Evolutionary conservation across 2,113 vertebrate genomes (phyloP).

Genomic region (Montifringilla adamsi): DNA sequence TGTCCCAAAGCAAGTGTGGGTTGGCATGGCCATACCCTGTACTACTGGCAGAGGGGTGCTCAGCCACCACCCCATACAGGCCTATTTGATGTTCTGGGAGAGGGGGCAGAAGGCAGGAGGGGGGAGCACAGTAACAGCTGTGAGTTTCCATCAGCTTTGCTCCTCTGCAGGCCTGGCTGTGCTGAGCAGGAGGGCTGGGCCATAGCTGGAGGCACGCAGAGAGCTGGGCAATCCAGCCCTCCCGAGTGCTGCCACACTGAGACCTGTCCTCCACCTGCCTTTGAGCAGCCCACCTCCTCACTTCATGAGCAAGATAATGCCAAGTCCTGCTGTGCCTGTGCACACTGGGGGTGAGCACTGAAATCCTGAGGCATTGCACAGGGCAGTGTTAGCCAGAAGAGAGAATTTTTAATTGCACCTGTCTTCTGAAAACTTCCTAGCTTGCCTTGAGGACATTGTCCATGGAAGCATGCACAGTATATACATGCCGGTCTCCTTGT

Average conservation of each 20-base stretch:
- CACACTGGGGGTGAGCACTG: neutral
- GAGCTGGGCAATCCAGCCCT: neutral
- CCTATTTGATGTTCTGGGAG: rapidly evolving
- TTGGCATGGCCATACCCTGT: neutral
- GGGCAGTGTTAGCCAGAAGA: neutral
- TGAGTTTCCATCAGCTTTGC: neutral
- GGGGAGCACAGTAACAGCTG: neutral
- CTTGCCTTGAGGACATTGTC: neutral
- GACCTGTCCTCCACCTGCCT: neutral
- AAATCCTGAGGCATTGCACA: neutral
- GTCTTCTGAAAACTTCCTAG: neutral
- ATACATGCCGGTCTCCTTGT: neutral
- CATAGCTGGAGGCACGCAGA: neutral
- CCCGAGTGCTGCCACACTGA: neutral
- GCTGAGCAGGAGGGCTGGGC: neutral
- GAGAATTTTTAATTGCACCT: neutral
- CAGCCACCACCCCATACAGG: neutral
- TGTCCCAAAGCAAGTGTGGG: neutral
- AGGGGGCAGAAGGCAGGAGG: neutral
- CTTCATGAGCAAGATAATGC: neutral
- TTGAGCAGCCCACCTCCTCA: neutral
- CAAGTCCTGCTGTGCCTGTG: neutral
- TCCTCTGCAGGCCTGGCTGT: neutral
- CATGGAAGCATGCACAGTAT: neutral
- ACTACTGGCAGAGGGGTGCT: neutral